phyloP scores from a whole-genome alignment of 2,797 vertebrate genomes.

The Siniperca scherzeri region DNA sequence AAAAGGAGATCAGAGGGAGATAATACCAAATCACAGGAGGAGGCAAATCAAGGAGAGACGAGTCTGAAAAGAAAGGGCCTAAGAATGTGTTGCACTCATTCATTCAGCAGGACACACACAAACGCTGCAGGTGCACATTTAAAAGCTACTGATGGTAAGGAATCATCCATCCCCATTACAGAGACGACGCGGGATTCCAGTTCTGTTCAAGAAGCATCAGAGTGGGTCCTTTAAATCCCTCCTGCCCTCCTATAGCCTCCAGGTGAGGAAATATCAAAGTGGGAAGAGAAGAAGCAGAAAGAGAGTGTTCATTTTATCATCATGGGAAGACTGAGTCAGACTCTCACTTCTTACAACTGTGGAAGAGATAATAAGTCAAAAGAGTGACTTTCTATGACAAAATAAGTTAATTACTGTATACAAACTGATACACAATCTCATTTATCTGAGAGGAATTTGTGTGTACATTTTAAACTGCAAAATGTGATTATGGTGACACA shows the following conservation, averaged over 20 bases:
- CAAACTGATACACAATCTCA: background rate
- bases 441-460: background rate
- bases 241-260: constrained; percentile 34
- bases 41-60: constrained; percentile 20
- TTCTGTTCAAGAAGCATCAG: constrained; percentile 36
- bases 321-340: constrained; percentile 13
- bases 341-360: constrained; percentile 1
- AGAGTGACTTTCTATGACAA: background rate
- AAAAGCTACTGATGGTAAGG: constrained; percentile 23
- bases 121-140: constrained; percentile 41
- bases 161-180: constrained; percentile 36
- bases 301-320: constrained; percentile 24
- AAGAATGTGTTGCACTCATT: background rate
- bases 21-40: constrained; percentile 48
- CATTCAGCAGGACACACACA: constrained; percentile 4
- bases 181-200: constrained; percentile 17
- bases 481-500: background rate
- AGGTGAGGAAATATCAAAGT: constrained; percentile 64
- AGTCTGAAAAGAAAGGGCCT: constrained; percentile 3
- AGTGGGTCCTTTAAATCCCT: constrained; percentile 49
- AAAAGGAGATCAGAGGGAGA: constrained; percentile 26
- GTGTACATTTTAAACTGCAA: background rate
- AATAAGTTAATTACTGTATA: background rate
- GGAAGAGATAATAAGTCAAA: constrained; percentile 18
- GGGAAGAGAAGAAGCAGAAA: background rate